These are phyloP conservation scores for Tachina grossa DNA, from an alignment of 2,888 invertebrate species.

Conservation along the genomic window DNA sequence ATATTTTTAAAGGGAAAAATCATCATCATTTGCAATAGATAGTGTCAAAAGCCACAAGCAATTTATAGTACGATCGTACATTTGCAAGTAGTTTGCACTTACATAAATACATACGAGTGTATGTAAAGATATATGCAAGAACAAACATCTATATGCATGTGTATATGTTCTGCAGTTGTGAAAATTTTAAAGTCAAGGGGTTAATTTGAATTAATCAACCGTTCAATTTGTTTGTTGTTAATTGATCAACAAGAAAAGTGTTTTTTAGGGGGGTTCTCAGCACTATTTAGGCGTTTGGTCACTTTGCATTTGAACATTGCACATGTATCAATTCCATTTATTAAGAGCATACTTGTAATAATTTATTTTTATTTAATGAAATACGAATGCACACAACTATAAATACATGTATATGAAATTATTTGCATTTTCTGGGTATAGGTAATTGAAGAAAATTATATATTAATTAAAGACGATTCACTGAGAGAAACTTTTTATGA, in stretches of 20 bases:
- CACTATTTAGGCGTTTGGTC: not conserved
- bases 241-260: slow-evolving; percentile 15
- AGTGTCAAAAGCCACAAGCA: no score
- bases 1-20: no score
- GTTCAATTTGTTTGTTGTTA: slow-evolving; percentile 43
- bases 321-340: slow-evolving; percentile 32
- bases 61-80: no score
- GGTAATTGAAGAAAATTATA: not conserved
- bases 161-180: slow-evolving; percentile 1
- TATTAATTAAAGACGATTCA: not conserved
- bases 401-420: not conserved
- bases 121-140: no score
- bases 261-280: not conserved
- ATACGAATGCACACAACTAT: not conserved
- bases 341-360: slow-evolving; percentile 1
- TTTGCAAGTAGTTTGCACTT: no score
- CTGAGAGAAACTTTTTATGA: not conserved
- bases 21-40: no score
- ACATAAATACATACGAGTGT: no score
- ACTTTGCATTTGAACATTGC: slow-evolving; percentile 8
- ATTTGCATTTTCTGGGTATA: slow-evolving; percentile 10
- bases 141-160: not conserved
- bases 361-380: slow-evolving; percentile 3
- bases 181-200: slow-evolving; percentile 50
- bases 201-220: slow-evolving; percentile 68